Base-by-base conservation (phyloP, 2,888 invertebrate genomes). In the Hemicrepidius hirtus region DNA sequence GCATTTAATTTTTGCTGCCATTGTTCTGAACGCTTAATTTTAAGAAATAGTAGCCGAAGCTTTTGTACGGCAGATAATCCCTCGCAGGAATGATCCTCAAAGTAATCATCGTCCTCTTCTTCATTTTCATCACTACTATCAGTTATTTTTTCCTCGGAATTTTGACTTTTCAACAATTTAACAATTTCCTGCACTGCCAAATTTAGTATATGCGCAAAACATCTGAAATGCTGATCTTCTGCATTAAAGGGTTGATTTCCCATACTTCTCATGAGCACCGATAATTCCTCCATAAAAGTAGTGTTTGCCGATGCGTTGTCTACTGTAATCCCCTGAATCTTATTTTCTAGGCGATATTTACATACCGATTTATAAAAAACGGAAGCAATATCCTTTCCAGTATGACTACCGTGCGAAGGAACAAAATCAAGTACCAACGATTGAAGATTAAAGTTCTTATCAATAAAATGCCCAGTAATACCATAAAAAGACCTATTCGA, bases 261-360 rank as follows among this genome's bases (percentile, higher is more conserved):
- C n/a, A n/a, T 16, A 44, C 3, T 2, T 5, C 13, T 16, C 6
- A 44, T 4, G 20, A 50, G 21, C 20, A 10, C 9, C 21, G 18
- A 1, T 50, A 50, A 24, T 2, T 50, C 21, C 20, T 44, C 41
- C 16, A 12, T 13, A 44, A 44, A 37, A 1, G 9, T 37, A 6
- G 10, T 6, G 13, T 16, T 46, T 24, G 24, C 24, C 3, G 24
- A 24, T 5, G n/a, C n/a, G 46, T n/a, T 16, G n/a, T 16, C n/a
- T 6, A n/a, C 9, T 20, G 46, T 46, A 2, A 46, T 46, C 1
- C 46, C 46, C 13, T 46, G 46, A 18, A 53, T 74, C 50, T 62
- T 62, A 74, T 60, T 50, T 57, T 3, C 28, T 37, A 64, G 6
- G 37, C 50, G 32, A 16, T 16, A 68, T 16, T n/a, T n/a, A n/a